Conservation (phyloP, 2,797 vertebrate species). For the Micrastur ruficollis region DNA sequence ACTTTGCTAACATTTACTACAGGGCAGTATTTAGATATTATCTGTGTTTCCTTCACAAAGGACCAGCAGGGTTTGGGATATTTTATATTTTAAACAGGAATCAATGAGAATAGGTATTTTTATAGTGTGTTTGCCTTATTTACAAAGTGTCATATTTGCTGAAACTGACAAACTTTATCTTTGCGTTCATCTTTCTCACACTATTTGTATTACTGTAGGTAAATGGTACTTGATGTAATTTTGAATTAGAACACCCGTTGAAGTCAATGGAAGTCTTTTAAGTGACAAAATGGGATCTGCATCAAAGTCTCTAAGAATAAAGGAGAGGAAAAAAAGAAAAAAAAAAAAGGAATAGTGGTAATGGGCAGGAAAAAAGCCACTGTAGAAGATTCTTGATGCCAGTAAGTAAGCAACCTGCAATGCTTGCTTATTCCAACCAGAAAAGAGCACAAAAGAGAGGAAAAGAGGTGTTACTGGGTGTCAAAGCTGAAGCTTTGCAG, state of each 20-base stretch:
- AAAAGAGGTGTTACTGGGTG: background rate
- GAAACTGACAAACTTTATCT: background rate
- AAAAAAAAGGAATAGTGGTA: background rate
- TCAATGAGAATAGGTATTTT: constrained; percentile 19
- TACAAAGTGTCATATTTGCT: background rate
- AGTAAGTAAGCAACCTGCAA: background rate
- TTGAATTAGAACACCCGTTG: constrained; percentile 40
- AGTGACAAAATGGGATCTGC: constrained; percentile 27
- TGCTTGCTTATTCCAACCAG: background rate
- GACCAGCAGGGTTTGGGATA: background rate
- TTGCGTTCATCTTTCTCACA: background rate
- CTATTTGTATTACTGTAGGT: background rate
- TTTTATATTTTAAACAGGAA: constrained; percentile 21
- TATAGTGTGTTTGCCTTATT: background rate
- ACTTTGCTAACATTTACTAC: background rate
- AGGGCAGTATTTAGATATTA: background rate
- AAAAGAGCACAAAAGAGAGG: background rate
- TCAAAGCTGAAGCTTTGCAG: background rate
- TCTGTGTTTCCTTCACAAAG: background rate
- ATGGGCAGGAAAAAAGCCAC: background rate
- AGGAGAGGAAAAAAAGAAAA: background rate
- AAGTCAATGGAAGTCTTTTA: constrained; percentile 45
- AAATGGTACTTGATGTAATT: constrained; percentile 19
- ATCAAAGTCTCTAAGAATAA: background rate
- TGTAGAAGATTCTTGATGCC: background rate